These are phyloP conservation scores for Dinomys branickii DNA, from an alignment of 2,113 vertebrate genomes.

Conservation along the genomic window DNA sequence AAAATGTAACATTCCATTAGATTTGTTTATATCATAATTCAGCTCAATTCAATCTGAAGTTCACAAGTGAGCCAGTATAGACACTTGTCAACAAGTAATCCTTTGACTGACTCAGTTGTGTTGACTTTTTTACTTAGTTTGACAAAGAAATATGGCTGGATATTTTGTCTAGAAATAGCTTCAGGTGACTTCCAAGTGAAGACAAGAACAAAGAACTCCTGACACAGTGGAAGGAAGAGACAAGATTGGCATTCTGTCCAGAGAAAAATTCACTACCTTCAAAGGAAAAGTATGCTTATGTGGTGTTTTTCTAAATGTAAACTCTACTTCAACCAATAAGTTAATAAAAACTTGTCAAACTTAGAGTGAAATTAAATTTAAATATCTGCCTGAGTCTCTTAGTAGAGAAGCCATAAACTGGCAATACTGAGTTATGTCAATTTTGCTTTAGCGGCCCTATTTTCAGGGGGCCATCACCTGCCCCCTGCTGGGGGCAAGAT, in stretches of 20 bases:
- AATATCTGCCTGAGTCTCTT: neutral
- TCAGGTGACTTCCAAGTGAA: neutral
- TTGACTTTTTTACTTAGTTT: neutral
- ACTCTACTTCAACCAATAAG: neutral
- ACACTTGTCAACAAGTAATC: neutral
- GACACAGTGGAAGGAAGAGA: neutral
- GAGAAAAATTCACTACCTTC: neutral
- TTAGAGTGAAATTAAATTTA: neutral
- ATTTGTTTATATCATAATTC: conserved; percentile 13
- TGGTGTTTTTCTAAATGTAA: neutral
- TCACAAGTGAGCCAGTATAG: neutral
- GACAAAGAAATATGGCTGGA: neutral
- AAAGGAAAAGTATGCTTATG: neutral
- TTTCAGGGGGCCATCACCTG: neutral
- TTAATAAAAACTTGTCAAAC: neutral
- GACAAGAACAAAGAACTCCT: neutral
- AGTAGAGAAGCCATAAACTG: neutral
- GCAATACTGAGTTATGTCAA: neutral
- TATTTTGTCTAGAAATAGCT: neutral
- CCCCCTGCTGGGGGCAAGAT: neutral
- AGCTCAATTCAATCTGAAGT: neutral
- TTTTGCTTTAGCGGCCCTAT: neutral
- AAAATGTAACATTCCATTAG: neutral
- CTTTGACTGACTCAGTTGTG: neutral
- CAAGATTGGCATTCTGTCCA: no score